Evolutionary conservation across 2,797 vertebrate species (phyloP).

Genomic region (Pseudochromis fuscus): DNA sequence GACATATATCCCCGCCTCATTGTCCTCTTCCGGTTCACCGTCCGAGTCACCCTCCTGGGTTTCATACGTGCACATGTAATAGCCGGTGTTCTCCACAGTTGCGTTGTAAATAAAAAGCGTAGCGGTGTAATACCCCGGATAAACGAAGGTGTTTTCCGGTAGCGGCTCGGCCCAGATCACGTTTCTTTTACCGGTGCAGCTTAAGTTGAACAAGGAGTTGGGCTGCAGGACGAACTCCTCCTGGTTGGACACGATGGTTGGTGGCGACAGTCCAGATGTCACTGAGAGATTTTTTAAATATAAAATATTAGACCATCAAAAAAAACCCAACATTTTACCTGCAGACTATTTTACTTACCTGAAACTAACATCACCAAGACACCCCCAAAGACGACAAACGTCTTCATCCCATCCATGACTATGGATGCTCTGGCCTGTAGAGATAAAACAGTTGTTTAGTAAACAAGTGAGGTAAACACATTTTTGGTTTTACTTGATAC

Average conservation of each 20-base stretch:
- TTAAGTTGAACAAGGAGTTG: slow-evolving; percentile 88
- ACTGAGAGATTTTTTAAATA: too few relatives aligned
- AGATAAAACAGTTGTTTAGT: slow-evolving; percentile 48
- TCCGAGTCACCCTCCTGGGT: slow-evolving; percentile 18
- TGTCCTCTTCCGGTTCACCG: slow-evolving; percentile 60
- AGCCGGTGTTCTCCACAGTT: slow-evolving; percentile 85
- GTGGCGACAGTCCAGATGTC: slow-evolving; percentile 80
- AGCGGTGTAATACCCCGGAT: slow-evolving; percentile 84
- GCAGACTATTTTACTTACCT: slow-evolving; percentile 68
- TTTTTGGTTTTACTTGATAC: not conserved
- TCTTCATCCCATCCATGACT: slow-evolving; percentile 86
- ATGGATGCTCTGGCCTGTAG: slow-evolving; percentile 75
- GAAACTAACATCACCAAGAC: slow-evolving; percentile 78
- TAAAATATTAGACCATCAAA: too few relatives aligned
- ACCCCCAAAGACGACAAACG: slow-evolving; percentile 81
- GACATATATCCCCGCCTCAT: slow-evolving; percentile 88
- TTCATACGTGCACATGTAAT: slow-evolving; percentile 88
- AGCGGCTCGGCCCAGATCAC: slow-evolving; percentile 90
- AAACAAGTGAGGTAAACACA: slow-evolving; percentile 5
- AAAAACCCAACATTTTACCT: not conserved
- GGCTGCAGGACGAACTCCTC: slow-evolving; percentile 86
- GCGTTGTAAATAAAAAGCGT: slow-evolving; percentile 89
- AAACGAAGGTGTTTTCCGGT: slow-evolving; percentile 81
- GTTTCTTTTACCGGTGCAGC: slow-evolving; percentile 88
- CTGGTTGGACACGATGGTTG: slow-evolving; percentile 85